phyloP scores from a whole-genome alignment of 2,113 vertebrate species.

The Aptenodytes patagonicus region DNA sequence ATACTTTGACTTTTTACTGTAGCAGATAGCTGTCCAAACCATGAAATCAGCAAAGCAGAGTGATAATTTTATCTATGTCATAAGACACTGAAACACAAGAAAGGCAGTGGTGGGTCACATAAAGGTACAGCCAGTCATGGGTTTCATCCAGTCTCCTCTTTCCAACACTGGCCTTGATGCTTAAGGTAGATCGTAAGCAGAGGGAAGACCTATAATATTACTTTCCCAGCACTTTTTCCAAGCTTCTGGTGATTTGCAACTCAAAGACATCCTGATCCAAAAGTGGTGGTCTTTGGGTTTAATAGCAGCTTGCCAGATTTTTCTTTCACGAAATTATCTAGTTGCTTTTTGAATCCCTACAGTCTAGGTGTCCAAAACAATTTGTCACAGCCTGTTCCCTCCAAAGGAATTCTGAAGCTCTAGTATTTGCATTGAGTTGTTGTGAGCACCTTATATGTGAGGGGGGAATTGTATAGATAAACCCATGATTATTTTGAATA shows the following conservation, averaged over 20 bases:
- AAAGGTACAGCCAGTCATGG: fast-evolving
- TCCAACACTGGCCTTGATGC: not conserved
- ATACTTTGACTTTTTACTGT: not conserved
- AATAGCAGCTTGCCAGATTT: not conserved
- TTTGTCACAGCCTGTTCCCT: not conserved
- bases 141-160: not conserved
- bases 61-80: not conserved
- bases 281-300: not conserved
- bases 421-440: not conserved
- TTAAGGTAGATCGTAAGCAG: not conserved
- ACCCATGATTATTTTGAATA: not conserved
- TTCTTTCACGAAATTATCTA: not conserved
- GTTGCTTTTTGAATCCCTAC: not conserved
- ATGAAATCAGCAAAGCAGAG: not conserved
- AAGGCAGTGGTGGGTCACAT: not conserved
- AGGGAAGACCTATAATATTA: not conserved
- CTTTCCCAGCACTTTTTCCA: not conserved
- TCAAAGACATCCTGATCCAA: not conserved
- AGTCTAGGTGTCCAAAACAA: not conserved
- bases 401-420: not conserved
- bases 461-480: not conserved
- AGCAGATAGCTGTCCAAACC: not conserved
- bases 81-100: not conserved
- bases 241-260: not conserved
- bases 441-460: not conserved